phyloP scores from a whole-genome alignment of 1,140 invertebrate species.

The Drosophila suzukii region DNA sequence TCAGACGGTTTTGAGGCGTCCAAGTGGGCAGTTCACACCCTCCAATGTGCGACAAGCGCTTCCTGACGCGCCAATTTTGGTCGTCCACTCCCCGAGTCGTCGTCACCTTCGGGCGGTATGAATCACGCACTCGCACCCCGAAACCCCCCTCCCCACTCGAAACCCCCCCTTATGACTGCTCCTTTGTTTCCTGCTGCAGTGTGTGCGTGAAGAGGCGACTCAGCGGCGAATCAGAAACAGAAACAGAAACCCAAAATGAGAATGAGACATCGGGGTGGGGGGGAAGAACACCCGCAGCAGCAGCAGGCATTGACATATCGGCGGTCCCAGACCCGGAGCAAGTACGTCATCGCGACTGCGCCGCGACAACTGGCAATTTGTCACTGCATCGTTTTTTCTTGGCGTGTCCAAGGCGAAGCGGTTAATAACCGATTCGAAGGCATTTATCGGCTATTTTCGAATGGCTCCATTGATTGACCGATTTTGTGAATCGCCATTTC shows the following conservation, averaged over 20 bases:
- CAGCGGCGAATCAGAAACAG: too few relatives aligned
- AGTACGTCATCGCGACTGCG: conserved; percentile 19
- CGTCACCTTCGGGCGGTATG: conserved; percentile 33
- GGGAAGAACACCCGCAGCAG: conserved; percentile 2
- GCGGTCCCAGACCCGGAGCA: conserved; percentile 6
- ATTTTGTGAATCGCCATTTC: not conserved
- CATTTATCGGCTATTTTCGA: conserved; percentile 10
- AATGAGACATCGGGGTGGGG: not conserved
- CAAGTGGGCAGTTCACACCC: not conserved
- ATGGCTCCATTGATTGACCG: not conserved
- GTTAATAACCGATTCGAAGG: conserved; percentile 10
- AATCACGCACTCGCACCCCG: conserved; percentile 30
- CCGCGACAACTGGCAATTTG: conserved; percentile 13
- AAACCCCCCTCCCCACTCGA: too few relatives aligned
- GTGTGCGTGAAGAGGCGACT: not conserved
- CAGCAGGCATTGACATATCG: conserved; percentile 23
- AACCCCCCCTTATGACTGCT: not conserved
- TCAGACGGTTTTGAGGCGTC: not conserved
- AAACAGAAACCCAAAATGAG: not conserved
- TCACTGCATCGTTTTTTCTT: conserved; percentile 5
- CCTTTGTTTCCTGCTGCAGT: conserved; percentile 29
- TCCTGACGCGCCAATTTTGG: conserved; percentile 64
- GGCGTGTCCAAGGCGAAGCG: conserved; percentile 1
- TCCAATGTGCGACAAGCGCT: conserved; percentile 6
- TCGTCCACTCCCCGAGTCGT: conserved; percentile 25